Evolutionary conservation across 2,113 vertebrate genomes (phyloP).

Genomic region (Athene noctua): DNA sequence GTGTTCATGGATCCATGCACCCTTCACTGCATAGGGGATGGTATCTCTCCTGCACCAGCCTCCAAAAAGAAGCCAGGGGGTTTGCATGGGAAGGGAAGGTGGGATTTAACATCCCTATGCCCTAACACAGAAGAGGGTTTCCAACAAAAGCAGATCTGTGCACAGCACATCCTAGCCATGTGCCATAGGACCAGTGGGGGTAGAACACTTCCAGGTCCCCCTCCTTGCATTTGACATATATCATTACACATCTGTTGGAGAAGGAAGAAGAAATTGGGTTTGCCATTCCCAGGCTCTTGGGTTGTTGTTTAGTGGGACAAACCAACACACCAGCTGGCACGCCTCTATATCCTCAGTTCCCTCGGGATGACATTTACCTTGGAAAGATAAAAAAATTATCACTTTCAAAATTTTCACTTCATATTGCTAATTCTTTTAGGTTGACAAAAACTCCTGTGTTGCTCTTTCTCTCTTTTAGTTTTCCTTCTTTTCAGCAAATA

Average conservation of each 20-base stretch:
- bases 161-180: rapidly evolving
- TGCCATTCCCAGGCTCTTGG: neutral
- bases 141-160: neutral
- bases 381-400: neutral
- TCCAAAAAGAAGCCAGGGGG: neutral
- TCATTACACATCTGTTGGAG: neutral
- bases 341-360: neutral
- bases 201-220: neutral
- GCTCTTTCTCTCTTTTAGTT: neutral
- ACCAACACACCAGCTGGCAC: neutral
- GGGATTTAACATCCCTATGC: neutral
- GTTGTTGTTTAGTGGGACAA: neutral
- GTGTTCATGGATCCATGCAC: neutral
- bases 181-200: rapidly evolving
- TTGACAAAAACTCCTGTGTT: neutral
- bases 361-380: neutral
- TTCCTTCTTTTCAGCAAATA: neutral
- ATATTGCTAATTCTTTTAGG: neutral
- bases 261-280: neutral
- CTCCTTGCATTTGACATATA: neutral
- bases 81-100: neutral
- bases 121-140: neutral
- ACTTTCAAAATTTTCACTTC: neutral
- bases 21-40: neutral
- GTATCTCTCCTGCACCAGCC: neutral